Conservation (phyloP, 2,888 invertebrate genomes). For the Pristionchus entomophagus region DNA sequence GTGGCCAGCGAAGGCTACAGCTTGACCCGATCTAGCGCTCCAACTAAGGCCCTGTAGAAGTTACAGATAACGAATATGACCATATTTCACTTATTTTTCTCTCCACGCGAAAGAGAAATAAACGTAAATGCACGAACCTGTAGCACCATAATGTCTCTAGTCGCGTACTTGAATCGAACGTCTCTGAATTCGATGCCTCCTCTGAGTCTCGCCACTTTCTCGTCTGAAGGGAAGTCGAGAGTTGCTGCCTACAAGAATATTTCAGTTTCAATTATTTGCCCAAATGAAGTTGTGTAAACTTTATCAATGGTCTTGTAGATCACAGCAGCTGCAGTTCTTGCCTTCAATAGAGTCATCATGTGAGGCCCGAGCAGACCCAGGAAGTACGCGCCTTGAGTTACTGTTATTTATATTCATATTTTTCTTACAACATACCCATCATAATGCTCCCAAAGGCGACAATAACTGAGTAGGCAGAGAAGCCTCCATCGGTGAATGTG, state of each 20-base stretch:
- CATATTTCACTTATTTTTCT: no score
- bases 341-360: constrained; percentile 21
- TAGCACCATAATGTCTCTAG: not conserved
- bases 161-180: constrained; percentile 3
- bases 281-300: not conserved
- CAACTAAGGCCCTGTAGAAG: not conserved
- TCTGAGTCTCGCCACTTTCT: not conserved
- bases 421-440: not conserved
- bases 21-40: not conserved
- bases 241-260: not conserved
- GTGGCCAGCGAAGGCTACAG: constrained; percentile 20
- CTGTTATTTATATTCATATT: no score
- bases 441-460: not conserved
- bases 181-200: not conserved
- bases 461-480: not conserved
- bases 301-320: constrained; percentile 30
- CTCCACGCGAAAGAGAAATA: not conserved
- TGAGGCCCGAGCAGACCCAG: constrained; percentile 3
- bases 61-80: not conserved
- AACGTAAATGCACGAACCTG: not conserved
- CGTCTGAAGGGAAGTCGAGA: not conserved
- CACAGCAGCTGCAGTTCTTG: not conserved
- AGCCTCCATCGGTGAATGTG: not conserved
- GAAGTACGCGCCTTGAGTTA: not conserved
- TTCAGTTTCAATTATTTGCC: not conserved